Evolutionary conservation across 2,113 vertebrate species (phyloP), one percentile per base, ranked within the genome.

Genomic region (Polypterus senegalus): DNA sequence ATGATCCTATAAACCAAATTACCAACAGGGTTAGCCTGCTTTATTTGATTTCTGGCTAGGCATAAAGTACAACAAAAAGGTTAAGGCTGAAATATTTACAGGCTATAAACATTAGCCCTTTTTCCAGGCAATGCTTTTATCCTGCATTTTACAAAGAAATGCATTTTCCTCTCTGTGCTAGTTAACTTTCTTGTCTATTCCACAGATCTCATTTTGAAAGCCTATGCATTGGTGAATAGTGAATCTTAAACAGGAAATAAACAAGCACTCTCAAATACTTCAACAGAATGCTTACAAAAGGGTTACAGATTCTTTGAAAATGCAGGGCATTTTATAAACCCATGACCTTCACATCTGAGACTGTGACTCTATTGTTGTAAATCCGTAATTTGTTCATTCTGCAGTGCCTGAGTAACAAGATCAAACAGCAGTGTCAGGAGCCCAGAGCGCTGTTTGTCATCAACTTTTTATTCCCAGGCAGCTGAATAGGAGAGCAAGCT

Each of bases 401-500:
- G 72, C 74, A 70, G 68, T 75, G 63, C 65, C 73, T 72, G 72
- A 77, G 68, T 77, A 77, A 76, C 74, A 78, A 79, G 75, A 85
- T 82, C 71, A 80, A 81, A 83, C 78, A 74, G 66, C 64, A 70
- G 69, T 81, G 79, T 83, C 78, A 81, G 80, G 84, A 72, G 77
- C 73, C 79, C 75, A 83, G 76, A 83, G 80, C 74, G 66, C 66
- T 80, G 77, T 86, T 84, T 83, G 76, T 85, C 81, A 80, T 78
- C 74, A 80, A 71, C 69, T 74, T 52, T 70, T 73, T 68, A 65
- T 76, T 77, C 78, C 74, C 75, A 79, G 79, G 63, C 69, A 61
- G 73, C 67, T 79, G 73, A 82, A 79, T 69, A 66, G 69, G 62
- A 58, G 67, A 76, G n/a, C 27, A 74, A 67, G 72, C 66, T 69